Base-by-base conservation (phyloP, 1,140 invertebrate species). In the Drosophila parvula region DNA sequence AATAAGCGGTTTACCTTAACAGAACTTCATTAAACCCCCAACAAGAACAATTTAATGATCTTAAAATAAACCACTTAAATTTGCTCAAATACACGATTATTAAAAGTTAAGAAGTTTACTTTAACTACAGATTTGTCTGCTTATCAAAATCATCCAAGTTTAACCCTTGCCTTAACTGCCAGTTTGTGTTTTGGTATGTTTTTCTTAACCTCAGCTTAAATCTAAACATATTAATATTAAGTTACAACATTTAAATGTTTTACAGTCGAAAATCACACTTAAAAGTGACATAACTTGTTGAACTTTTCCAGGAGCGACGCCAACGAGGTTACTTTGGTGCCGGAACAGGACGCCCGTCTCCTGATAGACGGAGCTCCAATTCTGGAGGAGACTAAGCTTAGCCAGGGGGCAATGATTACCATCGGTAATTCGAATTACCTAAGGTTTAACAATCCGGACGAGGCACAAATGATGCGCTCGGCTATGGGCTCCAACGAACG, bases 361-460 rank as follows among this genome's bases (percentile, higher is more conserved):
- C 68, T 92, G 0, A 91, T 92, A 67, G 90, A 92, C 84, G 85
- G 85, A 10, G 57, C 73, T 14, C 74, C 78, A 30, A 79, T 92
- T 38, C 61, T 65, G 40, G 76, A 83, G 61, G 91, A 92, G 63
- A 81, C 78, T 0, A 90, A 92, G 56, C 55, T 91, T 27, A 84
- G 92, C 93, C 70, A 93, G 96, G 96, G 96, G 86, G 95, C 95
- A 86, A 98, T 97, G 96, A 93, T 98, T 53, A 97, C 96, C 50
- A 95, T 98, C 59, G 97, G 97, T 18, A 94, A 96, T 34, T 97
- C 97, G 11, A 97, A 96, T 88, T 97, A 96, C 90, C 95, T 98
- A 89, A 94, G 97, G 10, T 98, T 97, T 93, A 98, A 98, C 91
- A 96, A 98, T 92, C 97, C 97, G 0, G 96, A 95, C 48, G 96